phyloP scores from a whole-genome alignment of 1,140 invertebrate genomes.

The Drosophila punjabiensis region DNA sequence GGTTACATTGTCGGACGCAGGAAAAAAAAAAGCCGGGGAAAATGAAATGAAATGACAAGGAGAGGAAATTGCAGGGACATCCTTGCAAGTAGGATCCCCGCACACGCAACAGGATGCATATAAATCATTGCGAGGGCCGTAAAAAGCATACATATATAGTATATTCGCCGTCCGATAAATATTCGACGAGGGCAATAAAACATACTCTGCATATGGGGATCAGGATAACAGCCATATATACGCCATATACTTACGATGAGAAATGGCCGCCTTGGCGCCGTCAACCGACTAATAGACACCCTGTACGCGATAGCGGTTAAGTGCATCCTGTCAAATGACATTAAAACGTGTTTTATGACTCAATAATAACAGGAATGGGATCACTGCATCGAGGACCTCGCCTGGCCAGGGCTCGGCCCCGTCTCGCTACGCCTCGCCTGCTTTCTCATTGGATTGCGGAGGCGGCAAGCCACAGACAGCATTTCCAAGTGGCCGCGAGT shows the following conservation, averaged over 20 bases:
- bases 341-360: constrained; percentile 80
- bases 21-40: constrained; percentile 12
- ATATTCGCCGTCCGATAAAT: constrained; percentile 40
- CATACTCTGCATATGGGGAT: constrained; percentile 50
- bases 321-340: constrained; percentile 67
- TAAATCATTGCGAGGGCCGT: constrained; percentile 57
- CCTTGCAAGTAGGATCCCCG: constrained; percentile 10
- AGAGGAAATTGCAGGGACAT: constrained; percentile 45
- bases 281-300: constrained; percentile 58
- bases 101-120: constrained; percentile 75
- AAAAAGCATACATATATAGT: constrained; percentile 25
- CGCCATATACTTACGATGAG: constrained; percentile 24
- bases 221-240: constrained; percentile 21
- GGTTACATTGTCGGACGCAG: constrained; percentile 73
- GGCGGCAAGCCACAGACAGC: constrained; percentile 57
- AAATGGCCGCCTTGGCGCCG: constrained; percentile 44
- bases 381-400: constrained; percentile 4
- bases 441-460: constrained; percentile 36
- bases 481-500: constrained; percentile 70
- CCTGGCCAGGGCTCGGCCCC: not conserved
- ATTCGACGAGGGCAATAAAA: constrained; percentile 51
- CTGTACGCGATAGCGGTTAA: constrained; percentile 57
- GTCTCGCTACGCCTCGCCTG: not conserved
- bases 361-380: constrained; percentile 49
- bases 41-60: constrained; percentile 41